Evolutionary conservation across 2,797 vertebrate species (phyloP).

Genomic region (Morelia viridis): DNA sequence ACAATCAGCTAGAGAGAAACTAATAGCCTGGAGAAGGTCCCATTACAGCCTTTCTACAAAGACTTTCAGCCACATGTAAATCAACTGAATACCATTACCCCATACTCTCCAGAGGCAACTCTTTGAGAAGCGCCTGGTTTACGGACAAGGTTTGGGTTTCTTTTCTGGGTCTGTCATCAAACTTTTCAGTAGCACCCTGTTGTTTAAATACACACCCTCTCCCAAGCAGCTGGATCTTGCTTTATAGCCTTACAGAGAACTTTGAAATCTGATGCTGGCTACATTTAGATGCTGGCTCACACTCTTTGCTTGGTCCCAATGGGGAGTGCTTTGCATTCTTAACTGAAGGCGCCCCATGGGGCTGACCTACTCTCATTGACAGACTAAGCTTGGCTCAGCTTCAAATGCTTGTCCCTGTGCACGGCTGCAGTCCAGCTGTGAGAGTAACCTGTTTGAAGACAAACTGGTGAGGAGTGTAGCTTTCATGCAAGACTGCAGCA

Average conservation of each 20-base stretch:
- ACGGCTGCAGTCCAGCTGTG: neutral
- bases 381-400: neutral
- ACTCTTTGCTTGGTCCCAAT: neutral
- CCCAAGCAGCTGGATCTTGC: slow-evolving; percentile 29
- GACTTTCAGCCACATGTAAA: slow-evolving; percentile 17
- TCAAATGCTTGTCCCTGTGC: neutral
- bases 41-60: neutral
- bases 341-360: neutral
- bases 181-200: slow-evolving; percentile 29
- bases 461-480: neutral
- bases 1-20: neutral
- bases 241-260: slow-evolving; percentile 23
- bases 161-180: slow-evolving; percentile 26
- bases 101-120: neutral
- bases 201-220: slow-evolving; percentile 19
- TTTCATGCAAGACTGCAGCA: neutral
- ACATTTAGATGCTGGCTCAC: slow-evolving; percentile 13
- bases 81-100: neutral
- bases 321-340: slow-evolving; percentile 26
- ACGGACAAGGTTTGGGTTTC: neutral
- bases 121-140: neutral
- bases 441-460: neutral
- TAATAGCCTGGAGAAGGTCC: neutral
- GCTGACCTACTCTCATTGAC: neutral
- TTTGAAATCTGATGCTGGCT: slow-evolving; percentile 45